Evolutionary conservation across 2,888 invertebrate genomes (phyloP), one percentile per base, ranked within the genome.

Genomic region (Electrophaes corylata): DNA sequence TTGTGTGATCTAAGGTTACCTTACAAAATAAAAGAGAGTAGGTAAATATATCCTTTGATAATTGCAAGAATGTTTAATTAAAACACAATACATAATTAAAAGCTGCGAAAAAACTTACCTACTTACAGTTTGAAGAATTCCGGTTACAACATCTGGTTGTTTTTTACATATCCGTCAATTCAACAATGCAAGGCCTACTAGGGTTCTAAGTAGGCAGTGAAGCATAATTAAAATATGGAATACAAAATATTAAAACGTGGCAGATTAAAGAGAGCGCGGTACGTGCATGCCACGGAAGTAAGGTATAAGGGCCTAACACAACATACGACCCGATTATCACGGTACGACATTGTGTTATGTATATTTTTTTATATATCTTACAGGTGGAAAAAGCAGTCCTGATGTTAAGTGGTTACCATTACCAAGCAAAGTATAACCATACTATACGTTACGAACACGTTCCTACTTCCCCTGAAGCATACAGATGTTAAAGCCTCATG

Each of bases 281-380:
- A n/a, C 64, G 69, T 83, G 82, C 81, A 81, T 83, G 83, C 66
- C 57, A 60, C 75, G 73, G 76, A 82, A 78, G 73, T 72, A 73
- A 69, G 70, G 66, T 73, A 72, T 73, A 78, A 35, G 14, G 14
- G 14, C 35, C 35, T 6, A 35, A 5, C 35, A 14, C 35, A n/a
- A 35, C 14, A 12, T 6, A 14, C 35, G 35, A 35, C 12, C 14
- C 26, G 26, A 29, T 10, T 10, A 6, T 29, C 26, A 14, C 11
- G 35, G 3, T 6, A 35, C 35, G 14, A 35, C 14, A 35, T 35
- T 12, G 35, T 14, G 26, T 8, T 10, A 29, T 10, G 26, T n/a
- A n/a, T n/a, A n/a, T n/a, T n/a, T n/a, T n/a, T n/a, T n/a, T n/a
- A n/a, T n/a, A n/a, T n/a, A n/a, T n/a, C n/a, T n/a, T n/a, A n/a